A percentile compares a stretch with the other conserved stretches of the same genome.
These are phyloP conservation scores for Onychomys torridus DNA, from an alignment of 2,797 vertebrate genomes.

Conservation along the genomic window DNA sequence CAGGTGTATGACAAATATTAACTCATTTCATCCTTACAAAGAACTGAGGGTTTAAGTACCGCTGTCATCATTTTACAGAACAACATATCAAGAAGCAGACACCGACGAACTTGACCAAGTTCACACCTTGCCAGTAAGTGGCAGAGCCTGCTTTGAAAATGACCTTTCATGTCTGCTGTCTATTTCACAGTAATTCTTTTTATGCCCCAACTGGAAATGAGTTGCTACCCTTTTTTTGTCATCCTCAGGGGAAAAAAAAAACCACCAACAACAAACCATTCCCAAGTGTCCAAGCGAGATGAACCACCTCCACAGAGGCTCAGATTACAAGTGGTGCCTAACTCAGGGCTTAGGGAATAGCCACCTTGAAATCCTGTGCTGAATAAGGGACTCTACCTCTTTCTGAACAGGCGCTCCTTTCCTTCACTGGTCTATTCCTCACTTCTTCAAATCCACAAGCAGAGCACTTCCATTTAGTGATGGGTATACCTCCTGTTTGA, in stretches of 20 bases:
- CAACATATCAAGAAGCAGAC: not conserved
- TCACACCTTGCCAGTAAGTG: not conserved
- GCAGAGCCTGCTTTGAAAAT: slow-evolving; percentile 7
- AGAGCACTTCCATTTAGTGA: slow-evolving; percentile 14
- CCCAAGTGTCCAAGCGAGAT: not conserved
- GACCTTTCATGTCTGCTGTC: slow-evolving; percentile 62
- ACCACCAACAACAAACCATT: too few relatives aligned
- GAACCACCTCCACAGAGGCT: not conserved
- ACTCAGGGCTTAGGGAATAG: not conserved
- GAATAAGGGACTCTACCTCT: not conserved
- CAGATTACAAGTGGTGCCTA: not conserved
- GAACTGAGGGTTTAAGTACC: not conserved
- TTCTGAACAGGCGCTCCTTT: not conserved
- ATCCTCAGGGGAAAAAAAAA: slow-evolving; percentile 38
- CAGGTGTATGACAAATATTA: not conserved
- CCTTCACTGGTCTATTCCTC: not conserved
- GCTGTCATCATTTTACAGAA: not conserved
- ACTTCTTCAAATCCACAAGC: not conserved
- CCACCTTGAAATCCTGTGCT: not conserved
- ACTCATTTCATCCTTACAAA: slow-evolving; percentile 1
- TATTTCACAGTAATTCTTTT: slow-evolving; percentile 60
- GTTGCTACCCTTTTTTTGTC: slow-evolving; percentile 59
- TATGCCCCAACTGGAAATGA: slow-evolving; percentile 63
- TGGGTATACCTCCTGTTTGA: not conserved
- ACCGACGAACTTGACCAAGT: slow-evolving; percentile 1